Evolutionary conservation across 2,113 vertebrate genomes (phyloP), one percentile per base, ranked within the genome.

Genomic region (Hystrix cristata): DNA sequence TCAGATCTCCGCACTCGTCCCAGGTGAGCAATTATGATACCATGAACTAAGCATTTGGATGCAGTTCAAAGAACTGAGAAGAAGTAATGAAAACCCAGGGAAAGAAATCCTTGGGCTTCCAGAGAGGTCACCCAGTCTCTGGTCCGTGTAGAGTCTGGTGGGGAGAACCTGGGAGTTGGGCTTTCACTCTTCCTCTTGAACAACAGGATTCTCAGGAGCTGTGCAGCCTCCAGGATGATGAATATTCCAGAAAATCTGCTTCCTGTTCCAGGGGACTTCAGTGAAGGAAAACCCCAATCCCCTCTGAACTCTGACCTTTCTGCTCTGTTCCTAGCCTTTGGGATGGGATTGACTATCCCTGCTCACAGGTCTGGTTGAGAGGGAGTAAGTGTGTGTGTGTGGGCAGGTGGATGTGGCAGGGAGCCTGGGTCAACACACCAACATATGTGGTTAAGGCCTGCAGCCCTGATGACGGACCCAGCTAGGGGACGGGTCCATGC

Each of bases 1-100:
- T 85, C 93, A 83, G 82, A 96, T 27, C 31, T 79, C 93, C 38
- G 16, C 31, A 29, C 72, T 60, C 31, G 85, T 85, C 95, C 82
- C 86, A 0, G 62, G 55, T 67, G 86, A 95, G 89, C 86, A 62
- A 82, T 51, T 64, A 78, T 53, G 86, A 88, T 34, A 7, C 89
- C 86, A 46, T 59, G n/a, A 65, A 53, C 53, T 4, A 19, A 78
- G 83, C 3, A 0, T 16, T 90, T 88, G 81, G 64, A 43, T 57
- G 57, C 21, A 43, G 65, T 83, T 90, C 96, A 64, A 60, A 95
- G 87, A 74, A 69, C 72, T 11, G 15, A 76, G 62, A 48, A 48
- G 83, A 18, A 62, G 29, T 55, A 84, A 59, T 27, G 71, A 71
- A 89, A 90, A 84, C 1, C 60, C 71, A 53, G 67, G 51, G 1